phyloP scores from a whole-genome alignment of 2,888 invertebrate species.

The Hemithea aestivaria region DNA sequence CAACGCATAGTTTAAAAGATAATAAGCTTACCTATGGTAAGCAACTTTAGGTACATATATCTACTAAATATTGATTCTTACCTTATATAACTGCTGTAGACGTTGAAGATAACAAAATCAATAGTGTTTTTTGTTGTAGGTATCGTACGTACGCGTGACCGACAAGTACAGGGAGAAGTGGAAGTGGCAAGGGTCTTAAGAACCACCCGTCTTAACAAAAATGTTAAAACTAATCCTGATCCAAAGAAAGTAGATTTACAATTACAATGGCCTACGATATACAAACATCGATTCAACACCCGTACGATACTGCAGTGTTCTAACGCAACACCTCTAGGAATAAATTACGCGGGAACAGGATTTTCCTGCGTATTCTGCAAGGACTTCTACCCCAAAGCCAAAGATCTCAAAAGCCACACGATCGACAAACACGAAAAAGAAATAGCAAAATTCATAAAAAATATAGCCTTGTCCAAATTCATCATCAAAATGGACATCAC shows the following conservation, averaged over 20 bases:
- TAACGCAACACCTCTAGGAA: slow-evolving; percentile 58
- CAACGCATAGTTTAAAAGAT: too few species aligned
- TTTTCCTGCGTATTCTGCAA: slow-evolving; percentile 55
- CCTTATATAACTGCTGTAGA: too few species aligned
- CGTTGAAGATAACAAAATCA: slow-evolving; percentile 10
- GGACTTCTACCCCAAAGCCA: slow-evolving; percentile 39
- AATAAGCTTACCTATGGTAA: too few species aligned
- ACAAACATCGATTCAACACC: slow-evolving; percentile 40
- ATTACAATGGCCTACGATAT: slow-evolving; percentile 25
- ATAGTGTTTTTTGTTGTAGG: slow-evolving; percentile 20
- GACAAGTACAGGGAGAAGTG: slow-evolving; percentile 11
- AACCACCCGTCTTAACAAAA: too few species aligned
- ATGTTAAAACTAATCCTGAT: too few species aligned
- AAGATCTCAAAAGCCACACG: slow-evolving; percentile 47
- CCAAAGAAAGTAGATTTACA: too few species aligned
- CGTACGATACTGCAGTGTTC: slow-evolving; percentile 45
- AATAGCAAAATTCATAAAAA: slow-evolving; percentile 31
- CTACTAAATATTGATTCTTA: too few species aligned
- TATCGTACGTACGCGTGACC: slow-evolving; percentile 15
- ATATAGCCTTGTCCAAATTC: slow-evolving; percentile 29
- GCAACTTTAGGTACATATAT: too few species aligned
- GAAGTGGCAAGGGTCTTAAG: background rate
- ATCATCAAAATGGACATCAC: slow-evolving; percentile 53
- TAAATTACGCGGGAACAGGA: slow-evolving; percentile 44
- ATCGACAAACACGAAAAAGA: slow-evolving; percentile 32